These are phyloP conservation scores for Ornithoptera alexandrae DNA, from an alignment of 2,888 invertebrate genomes.

Conservation along the genomic window DNA sequence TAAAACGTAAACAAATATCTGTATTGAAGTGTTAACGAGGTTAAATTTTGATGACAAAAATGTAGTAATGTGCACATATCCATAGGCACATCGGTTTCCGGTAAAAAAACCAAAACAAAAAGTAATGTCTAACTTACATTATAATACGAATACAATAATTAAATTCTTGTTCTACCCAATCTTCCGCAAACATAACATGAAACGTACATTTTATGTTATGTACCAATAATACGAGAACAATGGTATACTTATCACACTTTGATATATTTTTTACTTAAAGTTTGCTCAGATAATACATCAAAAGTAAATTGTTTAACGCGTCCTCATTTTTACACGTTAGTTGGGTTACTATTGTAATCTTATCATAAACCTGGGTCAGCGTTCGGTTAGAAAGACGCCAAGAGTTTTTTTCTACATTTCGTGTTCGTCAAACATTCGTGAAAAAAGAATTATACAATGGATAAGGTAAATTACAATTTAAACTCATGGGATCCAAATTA, in stretches of 20 bases:
- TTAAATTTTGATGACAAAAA: not conserved
- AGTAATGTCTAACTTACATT: too few species aligned
- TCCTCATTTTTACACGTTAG: not conserved
- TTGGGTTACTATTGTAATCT: not conserved
- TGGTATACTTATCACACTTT: too few species aligned
- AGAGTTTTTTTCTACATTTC: not conserved
- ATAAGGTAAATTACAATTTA: slow-evolving; percentile 1
- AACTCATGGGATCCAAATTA: slow-evolving; percentile 17
- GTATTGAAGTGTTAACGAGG: not conserved
- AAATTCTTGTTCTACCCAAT: too few species aligned
- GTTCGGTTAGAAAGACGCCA: not conserved
- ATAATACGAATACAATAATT: too few species aligned
- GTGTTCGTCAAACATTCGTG: not conserved
- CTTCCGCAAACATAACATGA: too few species aligned
- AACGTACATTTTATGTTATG: too few species aligned
- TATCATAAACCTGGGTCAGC: not conserved
- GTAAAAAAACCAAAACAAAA: too few species aligned
- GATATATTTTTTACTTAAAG: too few species aligned
- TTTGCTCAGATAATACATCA: too few species aligned
- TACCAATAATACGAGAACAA: too few species aligned
- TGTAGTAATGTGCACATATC: not conserved
- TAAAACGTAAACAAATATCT: slow-evolving; percentile 4
- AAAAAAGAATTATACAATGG: not conserved
- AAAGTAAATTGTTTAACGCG: not conserved
- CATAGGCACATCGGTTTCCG: too few species aligned